Evolutionary conservation across 2,113 vertebrate species (phyloP), one percentile per base, ranked within the genome.

Genomic region (Copsychus sechellarum): DNA sequence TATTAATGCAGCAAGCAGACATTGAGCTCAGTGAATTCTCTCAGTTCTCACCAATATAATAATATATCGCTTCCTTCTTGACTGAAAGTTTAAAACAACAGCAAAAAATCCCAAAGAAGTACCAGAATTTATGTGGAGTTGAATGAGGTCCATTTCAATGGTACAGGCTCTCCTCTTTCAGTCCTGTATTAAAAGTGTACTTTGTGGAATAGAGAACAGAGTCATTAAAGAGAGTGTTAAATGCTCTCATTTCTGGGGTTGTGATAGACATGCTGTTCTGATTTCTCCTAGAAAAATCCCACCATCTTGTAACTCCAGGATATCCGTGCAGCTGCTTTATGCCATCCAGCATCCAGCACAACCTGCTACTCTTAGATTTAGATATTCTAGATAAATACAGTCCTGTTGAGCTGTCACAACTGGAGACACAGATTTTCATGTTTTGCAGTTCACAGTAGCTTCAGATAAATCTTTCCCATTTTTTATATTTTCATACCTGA

Each of bases 1-100:
- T 98, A 98, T 98, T 98, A 98, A 96, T 94, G 43, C 54, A 95
- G 48, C 81, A 96, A 97, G 93, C 15, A 92, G 77, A 21, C 88
- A 95, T 77, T 86, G 85, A 96, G 91, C 66, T 95, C 45, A 11
- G 73, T 89, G 82, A 90, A 92, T 85, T 95, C 33, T 1, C 26
- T 90, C 74, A 78, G 57, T 95, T 92, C 95, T 94, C 79, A 92
- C 38, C 42, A 85, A 40, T 79, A n/a, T n/a, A n/a, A 93, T 88
- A 96, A 95, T 70, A 94, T 58, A 85, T 14, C 7, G 20, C 47
- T 84, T 93, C 79, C 50, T 87, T 66, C 26, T 47, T 91, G 36
- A 86, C n/a, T 58, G 70, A 51, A 95, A 90, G 34, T 96, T 70
- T 96, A 60, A 92, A 87, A 92, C 62, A 88, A 50, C 11, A 74